Evolutionary conservation across 2,888 invertebrate genomes (phyloP).

Genomic region (Pharmacophagus antenor): DNA sequence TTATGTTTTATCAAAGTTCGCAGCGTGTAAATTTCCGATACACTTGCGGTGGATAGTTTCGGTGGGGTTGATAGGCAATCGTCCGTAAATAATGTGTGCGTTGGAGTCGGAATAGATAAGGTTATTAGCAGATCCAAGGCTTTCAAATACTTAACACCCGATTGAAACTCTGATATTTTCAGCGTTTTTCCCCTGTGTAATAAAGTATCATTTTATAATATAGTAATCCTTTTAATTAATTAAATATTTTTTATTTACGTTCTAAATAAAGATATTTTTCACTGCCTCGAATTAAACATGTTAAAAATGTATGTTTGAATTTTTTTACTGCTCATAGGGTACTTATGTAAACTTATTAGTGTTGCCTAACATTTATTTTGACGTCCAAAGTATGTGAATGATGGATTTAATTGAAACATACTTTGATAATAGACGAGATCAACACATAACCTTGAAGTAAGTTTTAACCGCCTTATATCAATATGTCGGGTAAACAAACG

Average conservation of each 20-base stretch:
- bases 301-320: no score
- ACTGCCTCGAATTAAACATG: no score
- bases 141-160: constrained; percentile 40
- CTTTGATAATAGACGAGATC: constrained; percentile 25
- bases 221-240: no score
- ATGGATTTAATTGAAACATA: constrained; percentile 24
- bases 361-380: constrained; percentile 19
- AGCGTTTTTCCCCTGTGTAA: background rate
- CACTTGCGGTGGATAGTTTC: constrained; percentile 55
- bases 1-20: constrained; percentile 40
- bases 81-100: constrained; percentile 51
- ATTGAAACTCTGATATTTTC: constrained; percentile 30
- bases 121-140: constrained; percentile 51
- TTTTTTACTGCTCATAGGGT: background rate
- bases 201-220: no score
- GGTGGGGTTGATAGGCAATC: constrained; percentile 52
- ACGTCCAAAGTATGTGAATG: constrained; percentile 17
- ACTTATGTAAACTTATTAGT: background rate
- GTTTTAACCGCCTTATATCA: constrained; percentile 29
- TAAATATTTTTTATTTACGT: no score
- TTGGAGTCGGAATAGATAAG: constrained; percentile 52
- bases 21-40: constrained; percentile 64
- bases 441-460: constrained; percentile 28
- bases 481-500: constrained; percentile 28
- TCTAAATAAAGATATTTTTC: no score